Conservation (phyloP, 2,888 invertebrate species). For the Drosophila barbarae region DNA sequence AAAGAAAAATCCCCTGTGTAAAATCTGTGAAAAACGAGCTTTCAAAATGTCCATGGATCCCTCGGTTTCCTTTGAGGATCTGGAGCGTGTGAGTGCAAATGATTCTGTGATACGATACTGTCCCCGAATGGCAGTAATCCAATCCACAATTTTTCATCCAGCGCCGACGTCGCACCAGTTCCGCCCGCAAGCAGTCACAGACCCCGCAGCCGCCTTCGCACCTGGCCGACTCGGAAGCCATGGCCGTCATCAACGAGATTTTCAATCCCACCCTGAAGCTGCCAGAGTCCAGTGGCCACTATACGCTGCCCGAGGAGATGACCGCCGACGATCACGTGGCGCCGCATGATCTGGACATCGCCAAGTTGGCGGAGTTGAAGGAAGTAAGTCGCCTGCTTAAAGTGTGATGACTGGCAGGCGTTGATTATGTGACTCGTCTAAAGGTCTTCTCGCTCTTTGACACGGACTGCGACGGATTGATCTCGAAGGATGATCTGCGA, state of each 20-base stretch:
- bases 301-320: slow-evolving; percentile 76
- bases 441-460: slow-evolving; percentile 85
- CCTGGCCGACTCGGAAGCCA: slow-evolving; percentile 74
- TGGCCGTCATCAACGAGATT: slow-evolving; percentile 79
- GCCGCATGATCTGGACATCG: slow-evolving; percentile 82
- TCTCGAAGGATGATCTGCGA: slow-evolving; percentile 84
- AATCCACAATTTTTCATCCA: slow-evolving; percentile 20
- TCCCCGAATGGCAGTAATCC: not conserved
- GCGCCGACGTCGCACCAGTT: slow-evolving; percentile 76
- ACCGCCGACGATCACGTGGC: slow-evolving; percentile 80
- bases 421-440: slow-evolving; percentile 21
- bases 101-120: not conserved
- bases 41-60: slow-evolving; percentile 75
- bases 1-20: not conserved
- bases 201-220: slow-evolving; percentile 56
- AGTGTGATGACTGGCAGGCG: not conserved
- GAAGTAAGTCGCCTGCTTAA: slow-evolving; percentile 80
- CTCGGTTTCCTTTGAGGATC: slow-evolving; percentile 75
- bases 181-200: slow-evolving; percentile 69
- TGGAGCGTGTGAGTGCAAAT: slow-evolving; percentile 73
- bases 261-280: slow-evolving; percentile 78
- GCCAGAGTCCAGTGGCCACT: slow-evolving; percentile 76
- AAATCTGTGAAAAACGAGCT: too few relatives aligned
- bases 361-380: slow-evolving; percentile 83
- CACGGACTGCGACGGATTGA: slow-evolving; percentile 84